Evolutionary conservation across 2,113 vertebrate genomes (phyloP).

Genomic region (Lichenostomus cassidix): DNA sequence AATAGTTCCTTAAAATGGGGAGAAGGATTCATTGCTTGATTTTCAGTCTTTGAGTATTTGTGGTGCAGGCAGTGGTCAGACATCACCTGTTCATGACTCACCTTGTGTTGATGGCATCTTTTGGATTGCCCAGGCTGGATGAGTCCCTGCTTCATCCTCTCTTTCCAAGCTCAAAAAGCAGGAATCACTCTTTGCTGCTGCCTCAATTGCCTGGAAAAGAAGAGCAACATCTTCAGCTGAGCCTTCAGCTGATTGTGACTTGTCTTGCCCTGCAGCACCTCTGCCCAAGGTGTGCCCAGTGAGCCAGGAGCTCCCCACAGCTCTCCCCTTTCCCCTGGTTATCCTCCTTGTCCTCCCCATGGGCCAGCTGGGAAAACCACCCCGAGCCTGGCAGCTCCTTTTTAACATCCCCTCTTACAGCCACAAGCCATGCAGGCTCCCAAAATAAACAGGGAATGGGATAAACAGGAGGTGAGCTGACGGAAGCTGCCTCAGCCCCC

Average conservation of each 20-base stretch:
- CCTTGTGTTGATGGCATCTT: background rate
- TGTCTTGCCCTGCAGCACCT: background rate
- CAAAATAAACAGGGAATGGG: constrained; percentile 54
- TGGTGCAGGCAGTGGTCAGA: background rate
- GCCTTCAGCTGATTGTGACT: background rate
- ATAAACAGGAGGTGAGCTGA: constrained; percentile 51
- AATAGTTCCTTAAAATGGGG: background rate
- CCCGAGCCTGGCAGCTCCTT: background rate
- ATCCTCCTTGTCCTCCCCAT: background rate
- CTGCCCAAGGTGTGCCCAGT: background rate
- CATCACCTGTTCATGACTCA: background rate
- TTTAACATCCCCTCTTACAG: background rate
- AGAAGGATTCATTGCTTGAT: background rate
- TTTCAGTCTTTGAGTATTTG: background rate
- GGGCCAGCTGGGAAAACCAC: background rate
- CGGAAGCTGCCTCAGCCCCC: constrained; percentile 57
- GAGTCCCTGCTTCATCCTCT: background rate
- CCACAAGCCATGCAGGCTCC: background rate
- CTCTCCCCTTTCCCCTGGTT: background rate
- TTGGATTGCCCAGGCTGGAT: background rate
- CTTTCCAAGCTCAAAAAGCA: background rate
- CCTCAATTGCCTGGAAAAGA: background rate
- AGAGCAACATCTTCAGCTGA: background rate
- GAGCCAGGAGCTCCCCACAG: background rate
- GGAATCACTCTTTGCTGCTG: background rate